Conservation (phyloP, 1,140 invertebrate species). For the Hylyphantes graminicola region DNA sequence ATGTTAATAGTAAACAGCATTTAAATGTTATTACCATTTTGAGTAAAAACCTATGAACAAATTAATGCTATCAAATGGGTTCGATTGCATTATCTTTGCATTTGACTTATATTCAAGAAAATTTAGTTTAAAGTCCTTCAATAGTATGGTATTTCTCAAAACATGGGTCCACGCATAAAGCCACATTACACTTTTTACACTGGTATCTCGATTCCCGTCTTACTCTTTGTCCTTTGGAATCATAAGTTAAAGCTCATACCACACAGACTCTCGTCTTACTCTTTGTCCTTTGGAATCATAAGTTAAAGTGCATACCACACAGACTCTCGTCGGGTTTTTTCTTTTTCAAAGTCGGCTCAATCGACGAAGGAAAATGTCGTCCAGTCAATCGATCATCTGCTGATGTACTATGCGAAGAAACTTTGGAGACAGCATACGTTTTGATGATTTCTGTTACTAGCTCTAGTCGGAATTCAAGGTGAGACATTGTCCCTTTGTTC, state of each 20-base stretch:
- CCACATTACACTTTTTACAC: slow-evolving; percentile 18
- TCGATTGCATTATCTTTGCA: too few relatives aligned
- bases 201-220: neutral
- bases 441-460: slow-evolving; percentile 5
- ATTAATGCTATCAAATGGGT: too few relatives aligned
- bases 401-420: neutral
- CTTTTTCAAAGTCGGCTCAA: slow-evolving; percentile 1
- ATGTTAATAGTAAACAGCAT: too few relatives aligned
- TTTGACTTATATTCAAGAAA: too few relatives aligned
- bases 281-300: neutral
- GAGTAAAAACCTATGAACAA: too few relatives aligned
- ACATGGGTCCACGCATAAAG: slow-evolving; percentile 26
- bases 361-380: neutral
- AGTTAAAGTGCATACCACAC: neutral
- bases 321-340: neutral
- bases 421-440: neutral
- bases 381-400: neutral
- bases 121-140: too few relatives aligned
- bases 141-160: slow-evolving; percentile 12
- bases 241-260: neutral
- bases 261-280: neutral
- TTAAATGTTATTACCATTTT: too few relatives aligned
- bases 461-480: slow-evolving; percentile 17
- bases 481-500: neutral
- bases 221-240: neutral